These are phyloP conservation scores for Piliocolobus tephrosceles DNA, from an alignment of 2,113 vertebrate genomes.

Conservation along the genomic window DNA sequence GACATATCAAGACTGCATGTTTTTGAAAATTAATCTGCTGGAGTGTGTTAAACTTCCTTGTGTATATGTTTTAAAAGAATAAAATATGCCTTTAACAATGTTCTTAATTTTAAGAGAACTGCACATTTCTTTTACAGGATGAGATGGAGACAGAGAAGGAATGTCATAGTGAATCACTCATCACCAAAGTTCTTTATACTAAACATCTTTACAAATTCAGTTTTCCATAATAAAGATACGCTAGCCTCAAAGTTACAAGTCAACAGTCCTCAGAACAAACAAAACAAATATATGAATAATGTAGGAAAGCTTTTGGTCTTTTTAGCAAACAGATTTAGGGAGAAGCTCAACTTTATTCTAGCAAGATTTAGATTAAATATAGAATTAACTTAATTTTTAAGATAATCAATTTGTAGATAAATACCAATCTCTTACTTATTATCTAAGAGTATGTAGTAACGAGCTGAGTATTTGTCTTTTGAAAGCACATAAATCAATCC, in stretches of 20 bases:
- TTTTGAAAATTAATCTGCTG: not conserved
- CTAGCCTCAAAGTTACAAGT: not conserved
- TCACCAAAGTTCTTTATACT: not conserved
- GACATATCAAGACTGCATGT: not conserved
- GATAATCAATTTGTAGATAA: slow-evolving; percentile 22
- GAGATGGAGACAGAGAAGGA: not conserved
- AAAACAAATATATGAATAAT: not conserved
- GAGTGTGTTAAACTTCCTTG: not conserved
- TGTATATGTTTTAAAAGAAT: not conserved
- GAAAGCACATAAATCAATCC: not conserved
- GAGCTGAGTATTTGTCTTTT: slow-evolving; percentile 3
- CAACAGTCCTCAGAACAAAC: not conserved
- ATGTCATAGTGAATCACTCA: not conserved
- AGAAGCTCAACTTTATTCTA: not conserved
- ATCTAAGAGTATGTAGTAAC: not conserved
- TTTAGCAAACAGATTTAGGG: not conserved
- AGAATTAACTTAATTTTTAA: slow-evolving; percentile 43
- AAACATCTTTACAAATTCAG: not conserved
- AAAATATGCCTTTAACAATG: not conserved
- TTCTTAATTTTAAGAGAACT: not conserved
- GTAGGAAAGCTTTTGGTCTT: not conserved
- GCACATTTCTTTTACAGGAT: not conserved
- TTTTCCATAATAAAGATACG: not conserved
- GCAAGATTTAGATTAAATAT: not conserved
- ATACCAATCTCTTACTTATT: not conserved